Evolutionary conservation across 2,797 vertebrate species (phyloP), one percentile per base, ranked within the genome.

Genomic region (Hirundo rustica): DNA sequence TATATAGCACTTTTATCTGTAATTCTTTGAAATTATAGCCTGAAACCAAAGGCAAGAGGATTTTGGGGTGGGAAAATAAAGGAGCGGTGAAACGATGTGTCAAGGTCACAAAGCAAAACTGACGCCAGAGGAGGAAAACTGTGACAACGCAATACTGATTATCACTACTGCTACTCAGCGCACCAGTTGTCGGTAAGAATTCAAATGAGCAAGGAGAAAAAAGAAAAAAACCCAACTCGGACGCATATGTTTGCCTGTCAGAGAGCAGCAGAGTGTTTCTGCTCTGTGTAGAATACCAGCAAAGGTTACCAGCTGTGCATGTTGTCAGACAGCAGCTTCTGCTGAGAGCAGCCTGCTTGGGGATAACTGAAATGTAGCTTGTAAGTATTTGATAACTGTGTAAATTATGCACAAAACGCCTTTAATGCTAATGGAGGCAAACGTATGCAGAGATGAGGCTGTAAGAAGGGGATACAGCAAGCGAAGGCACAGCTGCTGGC

Each of bases 301-400:
- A 96, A 96, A 96, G 95, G 90, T 94, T 96, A 97, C 95, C 92
- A 96, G 95, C 92, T 92, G 88, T 88, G 95, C 93, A 53, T 88
- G 72, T 96, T 88, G 87, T 66, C 68, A 93, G 92, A 93, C 65
- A 85, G 75, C 72, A 88, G 80, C 86, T 96, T 96, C 75, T 92
- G 84, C 88, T 54, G 81, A 94, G 86, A 65, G 67, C 78, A 83
- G 91, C 25, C 85, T 94, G 75, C 89, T 92, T 38, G 58, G 82
- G 93, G 91, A 94, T 58, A 91, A 55, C 78, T 77, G 83, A 84
- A 94, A 85, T 19, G 62, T 38, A 81, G 75, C 91, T 73, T 75
- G 36, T 70, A 94, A 95, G 92, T 89, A 78, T 88, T 93, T 85
- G 78, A 55, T 96, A 96, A 93, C 84, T 79, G 73, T 72, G 65